Evolutionary conservation across 2,888 invertebrate genomes (phyloP).

Genomic region (Idaea aversata): DNA sequence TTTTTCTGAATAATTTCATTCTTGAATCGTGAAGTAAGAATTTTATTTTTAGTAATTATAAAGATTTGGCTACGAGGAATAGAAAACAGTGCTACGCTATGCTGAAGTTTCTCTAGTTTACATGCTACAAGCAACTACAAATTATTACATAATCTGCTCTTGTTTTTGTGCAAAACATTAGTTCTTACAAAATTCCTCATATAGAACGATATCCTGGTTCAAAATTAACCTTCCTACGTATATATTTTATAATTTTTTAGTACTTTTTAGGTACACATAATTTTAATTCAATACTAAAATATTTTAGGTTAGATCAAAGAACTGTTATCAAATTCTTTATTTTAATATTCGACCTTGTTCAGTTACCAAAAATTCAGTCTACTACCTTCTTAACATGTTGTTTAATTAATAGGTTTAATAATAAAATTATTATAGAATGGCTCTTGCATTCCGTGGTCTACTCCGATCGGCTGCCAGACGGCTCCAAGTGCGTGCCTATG

Average conservation of each 20-base stretch:
- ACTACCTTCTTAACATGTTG: neutral
- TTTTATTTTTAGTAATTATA: neutral
- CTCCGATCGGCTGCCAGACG: constrained; percentile 66
- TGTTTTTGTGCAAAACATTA: constrained; percentile 30
- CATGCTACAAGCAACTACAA: neutral
- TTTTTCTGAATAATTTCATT: neutral
- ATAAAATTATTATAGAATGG: constrained; percentile 62
- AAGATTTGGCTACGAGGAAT: neutral
- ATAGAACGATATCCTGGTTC: neutral
- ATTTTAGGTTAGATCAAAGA: constrained; percentile 28
- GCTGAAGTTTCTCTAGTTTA: neutral
- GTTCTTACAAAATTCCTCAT: neutral
- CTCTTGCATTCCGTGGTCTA: constrained; percentile 74
- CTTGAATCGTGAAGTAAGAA: neutral
- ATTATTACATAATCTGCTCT: constrained; percentile 54
- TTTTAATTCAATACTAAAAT: neutral
- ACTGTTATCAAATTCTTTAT: neutral
- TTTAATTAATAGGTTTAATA: neutral
- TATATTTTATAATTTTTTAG: no score
- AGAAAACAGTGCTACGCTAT: neutral
- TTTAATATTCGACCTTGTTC: neutral
- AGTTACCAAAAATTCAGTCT: neutral
- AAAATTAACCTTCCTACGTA: no score
- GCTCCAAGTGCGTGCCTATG: constrained; percentile 83
- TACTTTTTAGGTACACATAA: neutral